Base-by-base conservation (phyloP, 2,888 invertebrate species). In the Pollenia griseotomentosa region DNA sequence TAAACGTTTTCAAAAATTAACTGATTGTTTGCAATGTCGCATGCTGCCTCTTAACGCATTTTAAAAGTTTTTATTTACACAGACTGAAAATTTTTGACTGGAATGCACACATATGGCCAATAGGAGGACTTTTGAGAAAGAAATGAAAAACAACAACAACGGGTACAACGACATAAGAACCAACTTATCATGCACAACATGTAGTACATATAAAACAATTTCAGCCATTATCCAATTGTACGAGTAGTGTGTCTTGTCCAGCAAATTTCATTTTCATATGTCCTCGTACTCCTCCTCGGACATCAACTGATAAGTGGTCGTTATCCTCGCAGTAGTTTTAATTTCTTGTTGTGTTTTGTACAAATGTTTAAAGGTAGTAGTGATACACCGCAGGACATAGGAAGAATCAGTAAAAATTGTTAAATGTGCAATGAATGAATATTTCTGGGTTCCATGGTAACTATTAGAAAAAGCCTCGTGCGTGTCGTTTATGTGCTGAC, bases 171-270 rank as follows among this genome's bases (percentile, higher is more conserved):
- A 75, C 51, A 86, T 74, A 77, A 77, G 44, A 42, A 68, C 19
- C 73, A 68, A 78, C 73, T 82, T 82, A 68, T 82, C 78, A 82
- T 82, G 77, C 85, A 74, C 61, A 74, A 77, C 85, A 82, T 78
- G 85, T 77, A 19, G 33, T 51, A 40, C 48, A 66, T 51, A 71
- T 81, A 77, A 77, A 85, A 85, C 85, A 66, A 82, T 74, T 82
- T 46, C 77, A 9, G 48, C 71, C 78, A 82, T 86, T 82, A 78
- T 73, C 78, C 77, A 55, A 55, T 73, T 77, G 71, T 19, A 57
- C 5, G 23, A 66, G 55, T 19, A 51, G 57, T 71, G 51, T 59
- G 42, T 79, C 74, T 66, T 77, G 57, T 75, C 55, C 55, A 59
- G 63, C 75, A 70, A 82, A 75, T 75, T 61, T 33, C 55, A 0